Base-by-base conservation (phyloP, 2,113 vertebrate species). In the Mola mola region DNA sequence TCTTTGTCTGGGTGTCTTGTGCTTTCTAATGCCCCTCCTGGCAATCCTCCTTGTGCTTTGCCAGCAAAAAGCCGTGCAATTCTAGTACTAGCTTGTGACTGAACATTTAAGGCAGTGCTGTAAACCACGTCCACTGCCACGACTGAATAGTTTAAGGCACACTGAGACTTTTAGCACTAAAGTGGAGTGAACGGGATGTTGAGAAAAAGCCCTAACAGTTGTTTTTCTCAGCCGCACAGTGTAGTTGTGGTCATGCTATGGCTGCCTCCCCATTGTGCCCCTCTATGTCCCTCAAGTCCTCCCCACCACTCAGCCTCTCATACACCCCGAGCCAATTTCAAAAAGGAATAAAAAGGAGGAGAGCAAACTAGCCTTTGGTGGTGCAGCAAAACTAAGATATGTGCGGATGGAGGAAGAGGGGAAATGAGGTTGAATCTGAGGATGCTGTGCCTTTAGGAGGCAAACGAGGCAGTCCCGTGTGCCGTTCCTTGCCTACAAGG, bases 311-410 rank as follows among this genome's bases (percentile, higher is more conserved):
- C 36, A 21, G 22, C 46, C n/a, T 51, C 68, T 58, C 49, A 12
- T 11, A 19, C 49, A 43, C 20, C 24, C 55, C 10, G 6, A 66
- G 66, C 50, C 38, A 60, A 26, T 66, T 52, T 70, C 42, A 62
- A 31, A 77, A 62, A 69, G 59, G 65, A 73, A 56, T 64, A 68
- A 63, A 59, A 72, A 51, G 64, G 58, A 80, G 69, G 44, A 62
- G 41, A 22, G 43, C 67, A 79, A 79, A 76, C 74, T 65, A 16
- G 73, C 13, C 51, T 29, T 47, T 70, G 64, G 51, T 66, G 71
- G 43, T 58, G 61, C 40, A 66, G 53, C 38, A n/a, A 22, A 38
- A 58, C 42, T 61, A 59, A 72, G 67, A 37, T 13, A 28, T 29
- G n/a, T 28, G 31, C 48, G 53, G 59, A 53, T 38, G 42, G 46